Evolutionary conservation across 2,113 vertebrate genomes (phyloP), one percentile per base, ranked within the genome.

Genomic region (Peromyscus polionotus): DNA sequence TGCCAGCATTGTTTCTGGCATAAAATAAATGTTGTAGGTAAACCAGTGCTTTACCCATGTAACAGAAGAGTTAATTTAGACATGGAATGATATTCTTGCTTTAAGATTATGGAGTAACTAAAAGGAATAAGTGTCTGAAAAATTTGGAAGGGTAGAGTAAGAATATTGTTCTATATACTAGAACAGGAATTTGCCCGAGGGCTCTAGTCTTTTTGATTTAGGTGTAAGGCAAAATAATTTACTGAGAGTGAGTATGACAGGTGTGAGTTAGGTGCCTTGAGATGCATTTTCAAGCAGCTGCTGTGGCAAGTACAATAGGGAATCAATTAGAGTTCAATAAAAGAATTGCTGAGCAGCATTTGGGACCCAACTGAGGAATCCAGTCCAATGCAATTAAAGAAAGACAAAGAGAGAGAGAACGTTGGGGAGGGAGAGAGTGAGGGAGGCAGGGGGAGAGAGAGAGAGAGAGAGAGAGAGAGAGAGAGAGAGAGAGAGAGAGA

Each of bases 301-400:
- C 67, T 83, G 54, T 94, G 96, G 68, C 68, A 83, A 96, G 57
- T 93, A 51, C 88, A 90, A 65, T 54, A 93, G 95, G 79, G 90
- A 92, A 87, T 95, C 95, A 96, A 91, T 96, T 94, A 96, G 81
- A 95, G 72, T 93, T 89, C 93, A 94, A 96, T 75, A 93, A 95
- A 95, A 95, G 90, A 96, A 97, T 95, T 92, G 84, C 90, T 90
- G 84, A 95, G 54, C 79, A 92, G 84, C 94, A 88, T 81, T 88
- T 88, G 26, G 36, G 57, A 26, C 31, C 26, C 24, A 48, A 45
- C n/a, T 88, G 57, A 97, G 84, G 59, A 95, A 87, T 89, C 48
- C 77, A 91, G 54, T 83, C 12, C 70, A 96, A 4, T 86, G 68
- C 63, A 83, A 86, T 91, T 51, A 73, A 24, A 33, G 20, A 72